Evolutionary conservation across 2,113 vertebrate genomes (phyloP), one percentile per base, ranked within the genome.

Genomic region (Excalfactoria chinensis): DNA sequence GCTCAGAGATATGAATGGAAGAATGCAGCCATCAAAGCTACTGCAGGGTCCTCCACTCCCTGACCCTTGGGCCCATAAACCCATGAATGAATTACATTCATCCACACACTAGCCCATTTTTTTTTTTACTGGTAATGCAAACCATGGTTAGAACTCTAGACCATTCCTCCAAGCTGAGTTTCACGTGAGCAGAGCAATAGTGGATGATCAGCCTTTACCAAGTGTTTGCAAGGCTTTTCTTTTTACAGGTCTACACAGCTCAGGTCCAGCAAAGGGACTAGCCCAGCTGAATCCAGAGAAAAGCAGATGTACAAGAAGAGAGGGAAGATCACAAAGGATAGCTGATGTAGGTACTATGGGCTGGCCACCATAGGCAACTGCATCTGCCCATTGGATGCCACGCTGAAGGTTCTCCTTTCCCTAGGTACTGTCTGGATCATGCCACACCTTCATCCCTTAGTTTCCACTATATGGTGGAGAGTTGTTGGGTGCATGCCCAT

Each of bases 1-100:
- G 28, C 51, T 96, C 88, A 75, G 79, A 94, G 56, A 95, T 86
- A 71, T n/a, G 58, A 84, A 76, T 66, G 63, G 67, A 94, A 90
- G 79, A 95, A 94, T 76, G 44, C 53, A 86, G 74, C 48, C 68
- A 85, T 89, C 87, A 95, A 93, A 84, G 68, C n/a, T 51, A 28
- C 67, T 83, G 84, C 22, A 1, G 43, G 81, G 84, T 76, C 49
- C 75, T 93, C 69, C 44, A 30, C 18, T 91, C 86, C 84, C 85
- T 86, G 83, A 93, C 86, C 64, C 84, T 95, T 91, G 58, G 53
- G 71, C 62, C 32, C 70, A 56, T 72, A 82, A 62, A 68, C 76
- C 37, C 73, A 35, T 49, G 62, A 96, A 89, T 88, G 83, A 88
- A 40, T 51, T 76, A 63, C 66, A 73, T 43, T 51, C 55, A 59